Percentiles rank a stretch among this genome's conserved stretches.
These are phyloP conservation scores for Agelaius tricolor DNA, from an alignment of 2,113 vertebrate species.

Conservation along the genomic window DNA sequence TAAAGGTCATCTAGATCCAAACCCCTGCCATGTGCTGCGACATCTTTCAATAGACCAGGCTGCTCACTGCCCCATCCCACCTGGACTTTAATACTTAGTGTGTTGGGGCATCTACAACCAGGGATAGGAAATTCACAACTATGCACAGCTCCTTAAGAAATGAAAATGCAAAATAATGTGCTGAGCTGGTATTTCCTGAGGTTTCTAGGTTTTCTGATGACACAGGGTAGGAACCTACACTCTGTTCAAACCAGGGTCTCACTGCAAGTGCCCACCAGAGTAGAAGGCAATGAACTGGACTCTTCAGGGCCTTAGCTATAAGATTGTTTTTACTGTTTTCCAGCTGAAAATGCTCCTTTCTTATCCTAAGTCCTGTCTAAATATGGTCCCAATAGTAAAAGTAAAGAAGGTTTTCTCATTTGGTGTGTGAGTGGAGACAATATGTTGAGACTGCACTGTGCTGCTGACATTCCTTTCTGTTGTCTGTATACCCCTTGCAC, in stretches of 20 bases:
- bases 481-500: background rate
- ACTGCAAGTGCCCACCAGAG: background rate
- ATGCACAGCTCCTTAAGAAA: background rate
- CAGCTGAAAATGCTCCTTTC: background rate
- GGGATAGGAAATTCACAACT: background rate
- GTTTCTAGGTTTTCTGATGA: background rate
- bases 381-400: background rate
- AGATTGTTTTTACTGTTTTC: background rate
- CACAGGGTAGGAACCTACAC: background rate
- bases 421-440: background rate
- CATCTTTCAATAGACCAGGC: background rate
- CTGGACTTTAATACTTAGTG: background rate
- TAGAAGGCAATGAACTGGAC: background rate
- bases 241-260: background rate
- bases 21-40: background rate
- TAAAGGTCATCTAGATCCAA: background rate
- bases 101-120: background rate
- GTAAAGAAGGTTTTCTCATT: background rate
- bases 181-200: background rate
- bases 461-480: background rate
- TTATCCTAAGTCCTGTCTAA: background rate
- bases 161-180: background rate
- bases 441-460: background rate
- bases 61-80: background rate
- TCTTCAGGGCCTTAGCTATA: background rate